Base-by-base conservation (phyloP, 2,113 vertebrate genomes). In the Columbina picui region DNA sequence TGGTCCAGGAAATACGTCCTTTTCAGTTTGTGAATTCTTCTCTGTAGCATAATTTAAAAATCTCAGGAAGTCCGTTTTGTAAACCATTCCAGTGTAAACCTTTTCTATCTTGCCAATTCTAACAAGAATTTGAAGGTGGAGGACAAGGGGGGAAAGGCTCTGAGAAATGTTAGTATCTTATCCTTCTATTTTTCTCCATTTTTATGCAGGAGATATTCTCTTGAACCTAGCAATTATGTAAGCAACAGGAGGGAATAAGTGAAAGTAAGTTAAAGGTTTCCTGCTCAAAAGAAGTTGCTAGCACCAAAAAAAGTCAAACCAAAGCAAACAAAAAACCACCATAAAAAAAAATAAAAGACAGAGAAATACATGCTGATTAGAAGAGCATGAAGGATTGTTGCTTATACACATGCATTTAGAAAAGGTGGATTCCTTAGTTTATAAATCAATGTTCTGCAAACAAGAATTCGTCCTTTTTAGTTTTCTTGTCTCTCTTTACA, bases 71-170 rank as follows among this genome's bases (percentile, higher is more conserved):
- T 64, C 34, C 5, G 27, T 73, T 79, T 64, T 59, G 7, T n/a
- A 86, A 78, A 41, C 22, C 3, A 52, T 29, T 17, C 6, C 23
- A n/a, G 19, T 74, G 20, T 79, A 93, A 88, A 90, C 4, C 2
- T 52, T 64, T 87, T 49, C n/a, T 78, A 4, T 65, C 6, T 60
- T 57, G 14, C 20, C 8, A 53, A 39, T 49, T 55, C 4, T 75
- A 22, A 57, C 61, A 84, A 14, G 1, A 45, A 5, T 26, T 70
- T 32, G 1, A 16, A 41, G 18, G 38, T 39, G 43, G 43, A 14
- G 18, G 5, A 8, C 22, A 16, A 26, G 9, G 38, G 7, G 17
- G 43, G 4, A 19, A 17, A 53, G 16, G 0, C 1, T 69, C 27
- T 77, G 29, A 74, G 38, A 65, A 77, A 32, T 59, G 8, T 38